Percentiles rank a stretch among this genome's conserved stretches.
Conservation (phyloP, 2,888 invertebrate species). For the Ophraella communa region DNA sequence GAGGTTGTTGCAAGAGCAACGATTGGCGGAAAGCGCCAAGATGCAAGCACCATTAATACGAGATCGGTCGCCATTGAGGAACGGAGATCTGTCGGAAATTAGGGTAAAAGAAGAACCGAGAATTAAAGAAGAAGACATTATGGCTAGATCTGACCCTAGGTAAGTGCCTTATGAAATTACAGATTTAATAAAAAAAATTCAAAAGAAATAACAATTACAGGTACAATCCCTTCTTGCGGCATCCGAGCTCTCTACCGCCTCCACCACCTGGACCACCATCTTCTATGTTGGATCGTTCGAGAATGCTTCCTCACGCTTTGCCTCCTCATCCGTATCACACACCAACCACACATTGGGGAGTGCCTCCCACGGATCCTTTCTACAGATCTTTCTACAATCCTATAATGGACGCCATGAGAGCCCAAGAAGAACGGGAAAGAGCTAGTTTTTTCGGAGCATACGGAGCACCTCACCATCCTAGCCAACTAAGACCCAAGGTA, state of each 20-base stretch:
- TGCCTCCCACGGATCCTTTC: conserved; percentile 61
- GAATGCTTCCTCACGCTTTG: conserved; percentile 60
- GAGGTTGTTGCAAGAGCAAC: conserved; percentile 65
- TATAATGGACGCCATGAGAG: conserved; percentile 77
- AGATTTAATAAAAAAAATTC: not conserved
- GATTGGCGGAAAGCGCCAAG: conserved; percentile 62
- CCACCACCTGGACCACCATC: conserved; percentile 58
- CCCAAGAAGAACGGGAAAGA: conserved; percentile 77
- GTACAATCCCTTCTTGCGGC: conserved; percentile 63
- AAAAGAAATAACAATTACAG: conserved; percentile 47
- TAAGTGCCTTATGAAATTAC: conserved; percentile 56
- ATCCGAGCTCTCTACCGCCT: conserved; percentile 61
- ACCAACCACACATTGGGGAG: conserved; percentile 55
- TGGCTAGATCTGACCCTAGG: conserved; percentile 55
- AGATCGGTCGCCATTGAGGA: conserved; percentile 79
- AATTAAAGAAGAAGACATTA: conserved; percentile 58
- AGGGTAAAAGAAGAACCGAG: conserved; percentile 72
- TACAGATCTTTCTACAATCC: conserved; percentile 79
- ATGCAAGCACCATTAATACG: conserved; percentile 59
- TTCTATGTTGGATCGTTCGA: conserved; percentile 60
- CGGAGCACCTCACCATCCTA: conserved; percentile 46
- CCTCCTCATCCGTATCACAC: conserved; percentile 63
- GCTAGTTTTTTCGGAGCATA: conserved; percentile 79
- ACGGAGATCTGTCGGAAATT: conserved; percentile 64
- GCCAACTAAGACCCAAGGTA: conserved; percentile 52